These are phyloP conservation scores for Lamproptera curius DNA, from an alignment of 2,888 invertebrate genomes.

Conservation along the genomic window DNA sequence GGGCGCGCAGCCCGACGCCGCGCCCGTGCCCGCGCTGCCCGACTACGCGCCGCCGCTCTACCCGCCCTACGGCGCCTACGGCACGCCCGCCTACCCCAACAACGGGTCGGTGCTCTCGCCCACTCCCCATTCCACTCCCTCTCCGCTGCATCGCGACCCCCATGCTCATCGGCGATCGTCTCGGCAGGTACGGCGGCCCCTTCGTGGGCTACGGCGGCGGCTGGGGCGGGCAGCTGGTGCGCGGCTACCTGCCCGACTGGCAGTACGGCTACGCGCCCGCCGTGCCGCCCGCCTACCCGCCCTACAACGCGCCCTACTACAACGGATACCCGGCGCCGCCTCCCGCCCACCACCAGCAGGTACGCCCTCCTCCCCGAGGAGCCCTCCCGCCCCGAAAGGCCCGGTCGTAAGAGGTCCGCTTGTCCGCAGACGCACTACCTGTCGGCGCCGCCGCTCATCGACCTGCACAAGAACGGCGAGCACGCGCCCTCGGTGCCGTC, in stretches of 20 bases:
- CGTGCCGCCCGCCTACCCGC: conserved; percentile 55
- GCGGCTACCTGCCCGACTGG: conserved; percentile 71
- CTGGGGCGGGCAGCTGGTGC: conserved; percentile 67
- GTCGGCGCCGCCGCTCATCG: conserved; percentile 62
- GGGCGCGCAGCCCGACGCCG: conserved; percentile 72
- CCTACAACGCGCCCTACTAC: conserved; percentile 70
- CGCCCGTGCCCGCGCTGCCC: conserved; percentile 44
- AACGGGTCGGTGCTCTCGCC: conserved; percentile 44
- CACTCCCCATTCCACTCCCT: no score
- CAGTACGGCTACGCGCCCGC: conserved; percentile 65
- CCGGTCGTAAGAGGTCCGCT: background rate
- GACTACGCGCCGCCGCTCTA: conserved; percentile 49
- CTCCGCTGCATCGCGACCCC: conserved; percentile 57
- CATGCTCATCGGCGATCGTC: conserved; percentile 40
- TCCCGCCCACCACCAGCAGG: conserved; percentile 70
- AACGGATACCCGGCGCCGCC: conserved; percentile 68
- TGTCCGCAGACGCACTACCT: conserved; percentile 59
- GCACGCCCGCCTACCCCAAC: conserved; percentile 52
- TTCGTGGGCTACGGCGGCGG: conserved; percentile 73
- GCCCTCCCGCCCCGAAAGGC: conserved; percentile 13
- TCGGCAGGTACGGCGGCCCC: conserved; percentile 58
- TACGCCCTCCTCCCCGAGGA: conserved; percentile 26
- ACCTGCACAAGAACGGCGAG: conserved; percentile 68
- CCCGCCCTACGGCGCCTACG: conserved; percentile 58
- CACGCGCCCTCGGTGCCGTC: conserved; percentile 56